Base-by-base conservation (phyloP, 1,140 invertebrate species). In the Mamestra configurata region DNA sequence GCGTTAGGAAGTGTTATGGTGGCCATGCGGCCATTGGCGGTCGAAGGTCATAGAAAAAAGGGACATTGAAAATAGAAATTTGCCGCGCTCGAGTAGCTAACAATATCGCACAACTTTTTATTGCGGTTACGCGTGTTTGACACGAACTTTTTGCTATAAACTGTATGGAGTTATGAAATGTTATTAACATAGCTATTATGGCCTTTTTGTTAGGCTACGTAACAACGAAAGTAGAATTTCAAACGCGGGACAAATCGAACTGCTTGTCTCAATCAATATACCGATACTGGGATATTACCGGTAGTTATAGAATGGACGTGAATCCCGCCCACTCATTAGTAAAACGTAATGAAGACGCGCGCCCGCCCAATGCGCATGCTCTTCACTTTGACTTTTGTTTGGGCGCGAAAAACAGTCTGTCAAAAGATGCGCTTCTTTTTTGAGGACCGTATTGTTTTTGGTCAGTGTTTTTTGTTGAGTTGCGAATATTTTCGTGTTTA, bases 1-100 rank as follows among this genome's bases (percentile, higher is more conserved):
- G 89, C 86, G 89, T 84, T 80, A 89, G 90, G 91, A 88, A 90
- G 90, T 92, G 82, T 84, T 89, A 90, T 91, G 86, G 85, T 85
- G 27, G n/a, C n/a, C n/a, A n/a, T n/a, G n/a, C n/a, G 40, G 40
- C 10, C 40, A 43, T 13, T 43, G 13, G 40, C 3, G 80, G 61
- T 57, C 76, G 86, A 91, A 93, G 90, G 89, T 91, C 87, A 87
- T 79, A 89, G 87, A 89, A 43, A 18, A 46, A 51, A 13, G 24
- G 71, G 77, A 88, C 86, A 89, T 87, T 82, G 83, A 88, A 87
- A 87, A 87, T 85, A 66, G 73, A 76, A 76, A 76, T 76, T 51
- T 27, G 64, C 87, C 84, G 88, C 88, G 87, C 84, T 83, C 81
- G 77, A 86, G 31, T 55, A 37, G 13, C n/a, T 73, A 73, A 59